Evolutionary conservation across 2,888 invertebrate species (phyloP).

Genomic region (Drosophila nigricruria): DNA sequence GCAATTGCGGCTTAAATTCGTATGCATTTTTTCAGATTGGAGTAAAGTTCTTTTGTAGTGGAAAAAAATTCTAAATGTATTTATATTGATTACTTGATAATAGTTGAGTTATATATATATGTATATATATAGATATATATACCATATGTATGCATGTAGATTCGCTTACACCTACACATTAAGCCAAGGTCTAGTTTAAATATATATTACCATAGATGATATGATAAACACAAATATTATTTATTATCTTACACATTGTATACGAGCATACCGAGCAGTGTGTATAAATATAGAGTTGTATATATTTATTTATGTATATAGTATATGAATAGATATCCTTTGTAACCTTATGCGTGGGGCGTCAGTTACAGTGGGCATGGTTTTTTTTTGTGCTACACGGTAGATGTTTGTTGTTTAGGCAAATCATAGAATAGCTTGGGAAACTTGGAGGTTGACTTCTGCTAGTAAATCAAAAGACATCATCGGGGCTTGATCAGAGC

Average conservation of each 20-base stretch:
- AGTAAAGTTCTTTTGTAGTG: slow-evolving; percentile 21
- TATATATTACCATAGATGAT: slow-evolving; percentile 61
- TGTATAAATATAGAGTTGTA: slow-evolving; percentile 64
- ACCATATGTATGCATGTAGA: slow-evolving; percentile 31
- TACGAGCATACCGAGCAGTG: slow-evolving; percentile 63
- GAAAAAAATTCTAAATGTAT: slow-evolving; percentile 20
- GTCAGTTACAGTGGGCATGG: slow-evolving; percentile 12
- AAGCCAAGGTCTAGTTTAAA: slow-evolving; percentile 45
- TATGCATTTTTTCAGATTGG: slow-evolving; percentile 53
- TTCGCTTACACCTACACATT: slow-evolving; percentile 46
- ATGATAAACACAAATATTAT: slow-evolving; percentile 66
- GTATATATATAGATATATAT: slow-evolving; percentile 42
- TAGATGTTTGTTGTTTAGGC: slow-evolving; percentile 35
- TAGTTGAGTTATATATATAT: slow-evolving; percentile 19
- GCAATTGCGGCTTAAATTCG: slow-evolving; percentile 76
- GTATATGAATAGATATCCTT: slow-evolving; percentile 54
- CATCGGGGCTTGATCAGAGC: not conserved
- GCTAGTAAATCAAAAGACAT: not conserved
- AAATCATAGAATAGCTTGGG: slow-evolving; percentile 43
- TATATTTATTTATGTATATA: slow-evolving; percentile 58
- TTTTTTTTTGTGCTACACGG: slow-evolving; percentile 33
- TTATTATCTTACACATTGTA: slow-evolving; percentile 78
- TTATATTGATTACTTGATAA: slow-evolving; percentile 30
- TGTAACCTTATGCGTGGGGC: slow-evolving; percentile 28
- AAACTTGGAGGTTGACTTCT: slow-evolving; percentile 9